Conservation (phyloP, 2,888 invertebrate species). For the Stenodera caucasica region DNA sequence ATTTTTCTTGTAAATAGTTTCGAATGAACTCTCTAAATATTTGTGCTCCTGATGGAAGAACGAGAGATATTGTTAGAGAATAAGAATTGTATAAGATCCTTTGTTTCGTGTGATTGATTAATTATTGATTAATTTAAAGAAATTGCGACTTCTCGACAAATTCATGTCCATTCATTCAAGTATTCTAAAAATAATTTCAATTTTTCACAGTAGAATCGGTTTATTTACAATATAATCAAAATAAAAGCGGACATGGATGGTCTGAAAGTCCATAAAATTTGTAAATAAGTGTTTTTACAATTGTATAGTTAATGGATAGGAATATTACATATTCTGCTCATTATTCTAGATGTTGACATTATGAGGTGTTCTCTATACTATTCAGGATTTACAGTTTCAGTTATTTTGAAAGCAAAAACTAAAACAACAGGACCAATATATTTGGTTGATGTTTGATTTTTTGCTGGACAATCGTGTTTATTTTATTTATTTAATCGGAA, state of each 20-base stretch:
- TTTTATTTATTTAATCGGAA: slow-evolving; percentile 14
- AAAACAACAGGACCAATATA: slow-evolving; percentile 7
- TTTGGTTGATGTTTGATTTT: slow-evolving; percentile 7
- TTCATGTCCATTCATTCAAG: not conserved
- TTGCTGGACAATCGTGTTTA: slow-evolving; percentile 6
- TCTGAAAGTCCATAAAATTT: slow-evolving; percentile 24
- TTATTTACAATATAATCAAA: slow-evolving; percentile 15
- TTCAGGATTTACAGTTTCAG: slow-evolving; percentile 3
- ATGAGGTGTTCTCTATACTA: slow-evolving; percentile 26
- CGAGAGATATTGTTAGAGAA: not conserved
- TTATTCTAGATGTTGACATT: slow-evolving; percentile 34
- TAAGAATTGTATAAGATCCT: not conserved
- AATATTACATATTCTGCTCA: slow-evolving; percentile 42
- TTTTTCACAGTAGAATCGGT: slow-evolving; percentile 13
- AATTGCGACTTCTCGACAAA: not conserved
- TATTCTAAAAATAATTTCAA: slow-evolving; percentile 22
- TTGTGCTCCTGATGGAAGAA: not conserved
- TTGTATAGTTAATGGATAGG: slow-evolving; percentile 40
- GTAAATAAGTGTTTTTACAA: slow-evolving; percentile 41
- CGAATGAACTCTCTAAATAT: slow-evolving; percentile 3
- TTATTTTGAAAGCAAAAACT: not conserved
- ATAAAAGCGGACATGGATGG: slow-evolving; percentile 28
- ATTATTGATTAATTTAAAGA: not conserved
- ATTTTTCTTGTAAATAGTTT: slow-evolving; percentile 1
- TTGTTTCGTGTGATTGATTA: not conserved